Conservation (phyloP, 2,797 vertebrate species). For the Lemur catta region DNA sequence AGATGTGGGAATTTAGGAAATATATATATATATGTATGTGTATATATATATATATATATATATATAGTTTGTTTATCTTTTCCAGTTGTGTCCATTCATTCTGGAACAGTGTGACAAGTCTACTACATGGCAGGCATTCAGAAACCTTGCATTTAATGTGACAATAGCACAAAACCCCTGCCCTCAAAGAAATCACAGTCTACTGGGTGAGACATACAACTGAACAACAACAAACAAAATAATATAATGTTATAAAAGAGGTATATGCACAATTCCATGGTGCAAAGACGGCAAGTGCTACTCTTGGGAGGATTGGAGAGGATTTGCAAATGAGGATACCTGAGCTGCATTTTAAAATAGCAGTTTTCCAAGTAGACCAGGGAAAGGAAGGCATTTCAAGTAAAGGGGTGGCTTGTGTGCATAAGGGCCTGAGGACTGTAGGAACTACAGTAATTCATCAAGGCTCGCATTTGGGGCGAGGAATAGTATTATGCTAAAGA, state of each 20-base stretch:
- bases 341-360: background rate
- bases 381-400: background rate
- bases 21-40: background rate
- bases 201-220: background rate
- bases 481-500: background rate
- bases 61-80: background rate
- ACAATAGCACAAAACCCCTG: background rate
- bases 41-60: background rate
- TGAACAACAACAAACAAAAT: background rate
- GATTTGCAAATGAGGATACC: background rate
- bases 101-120: background rate
- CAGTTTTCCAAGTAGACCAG: background rate
- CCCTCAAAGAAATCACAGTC: background rate
- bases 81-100: background rate
- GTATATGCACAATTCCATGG: background rate
- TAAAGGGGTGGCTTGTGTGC: background rate
- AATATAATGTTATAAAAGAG: background rate
- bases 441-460: background rate
- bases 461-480: background rate
- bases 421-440: background rate
- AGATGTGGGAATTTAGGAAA: background rate
- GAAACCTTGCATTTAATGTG: background rate
- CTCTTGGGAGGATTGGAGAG: background rate
- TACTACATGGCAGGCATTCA: background rate
- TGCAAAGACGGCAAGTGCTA: accelerated